A percentile compares a stretch with the other conserved stretches of the same genome.
Evolutionary conservation across 2,113 vertebrate genomes (phyloP).

Genomic region (Zapornia atra): DNA sequence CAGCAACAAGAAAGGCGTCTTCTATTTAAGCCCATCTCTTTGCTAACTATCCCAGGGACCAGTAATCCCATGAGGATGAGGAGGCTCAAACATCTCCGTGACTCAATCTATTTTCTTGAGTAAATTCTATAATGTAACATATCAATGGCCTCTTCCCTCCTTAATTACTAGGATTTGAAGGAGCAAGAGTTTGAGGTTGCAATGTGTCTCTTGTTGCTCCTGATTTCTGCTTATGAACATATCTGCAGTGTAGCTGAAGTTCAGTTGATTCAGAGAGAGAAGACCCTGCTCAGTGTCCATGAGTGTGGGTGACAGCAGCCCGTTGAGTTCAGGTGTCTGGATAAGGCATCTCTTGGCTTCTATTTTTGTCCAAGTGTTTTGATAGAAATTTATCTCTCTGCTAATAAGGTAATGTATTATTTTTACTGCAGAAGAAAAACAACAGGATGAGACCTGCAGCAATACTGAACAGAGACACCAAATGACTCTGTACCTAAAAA

Average conservation of each 20-base stretch:
- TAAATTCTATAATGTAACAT: neutral
- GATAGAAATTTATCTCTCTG: neutral
- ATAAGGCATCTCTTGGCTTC: neutral
- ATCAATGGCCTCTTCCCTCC: neutral
- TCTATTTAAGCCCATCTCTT: neutral
- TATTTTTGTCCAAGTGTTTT: neutral
- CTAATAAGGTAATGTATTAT: neutral
- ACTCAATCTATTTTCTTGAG: neutral
- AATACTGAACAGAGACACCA: neutral
- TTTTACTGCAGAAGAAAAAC: neutral
- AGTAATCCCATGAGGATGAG: neutral
- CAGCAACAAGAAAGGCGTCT: neutral
- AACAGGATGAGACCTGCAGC: neutral
- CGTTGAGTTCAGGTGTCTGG: neutral
- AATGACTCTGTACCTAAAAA: neutral
- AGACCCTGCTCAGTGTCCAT: neutral
- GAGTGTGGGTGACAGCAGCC: neutral
- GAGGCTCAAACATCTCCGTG: neutral
- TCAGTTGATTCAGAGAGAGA: neutral
- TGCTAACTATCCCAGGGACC: constrained; percentile 3
- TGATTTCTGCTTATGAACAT: neutral
- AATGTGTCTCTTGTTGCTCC: neutral
- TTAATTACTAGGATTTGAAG: neutral
- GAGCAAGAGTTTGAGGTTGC: neutral
- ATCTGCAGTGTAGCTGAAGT: neutral